Evolutionary conservation across 1,140 invertebrate species (phyloP).

Genomic region (Oedothorax gibbosus): DNA sequence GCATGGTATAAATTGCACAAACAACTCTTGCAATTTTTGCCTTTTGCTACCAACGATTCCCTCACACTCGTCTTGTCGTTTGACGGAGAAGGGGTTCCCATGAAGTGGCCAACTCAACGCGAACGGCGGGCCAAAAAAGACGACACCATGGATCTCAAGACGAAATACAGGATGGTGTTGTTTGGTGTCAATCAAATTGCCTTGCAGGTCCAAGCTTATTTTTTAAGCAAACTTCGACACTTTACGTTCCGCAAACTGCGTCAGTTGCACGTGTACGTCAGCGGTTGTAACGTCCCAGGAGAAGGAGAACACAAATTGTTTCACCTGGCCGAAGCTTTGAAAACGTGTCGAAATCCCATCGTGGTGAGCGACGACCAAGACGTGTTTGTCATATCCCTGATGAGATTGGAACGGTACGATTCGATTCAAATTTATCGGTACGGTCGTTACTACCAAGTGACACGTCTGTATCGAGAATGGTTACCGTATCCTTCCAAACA

Average conservation of each 20-base stretch:
- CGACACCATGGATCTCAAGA: background rate
- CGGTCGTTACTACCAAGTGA: background rate
- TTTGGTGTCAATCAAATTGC: slow-evolving; percentile 21
- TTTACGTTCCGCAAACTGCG: background rate
- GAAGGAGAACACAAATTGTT: slow-evolving; percentile 34
- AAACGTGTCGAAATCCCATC: background rate
- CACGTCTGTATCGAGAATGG: background rate
- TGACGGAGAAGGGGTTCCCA: background rate
- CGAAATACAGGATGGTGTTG: background rate
- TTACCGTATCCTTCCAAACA: background rate
- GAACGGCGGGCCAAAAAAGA: slow-evolving; percentile 1
- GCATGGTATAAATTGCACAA: background rate
- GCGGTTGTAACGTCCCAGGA: slow-evolving; percentile 8
- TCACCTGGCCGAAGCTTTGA: background rate
- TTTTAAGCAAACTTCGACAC: background rate
- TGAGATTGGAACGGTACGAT: background rate
- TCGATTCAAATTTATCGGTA: slow-evolving; percentile 20
- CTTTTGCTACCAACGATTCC: background rate
- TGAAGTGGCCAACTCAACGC: slow-evolving; percentile 38
- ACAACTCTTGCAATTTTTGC: background rate
- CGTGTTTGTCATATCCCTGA: slow-evolving; percentile 7
- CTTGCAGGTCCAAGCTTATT: background rate
- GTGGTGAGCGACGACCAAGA: slow-evolving; percentile 14
- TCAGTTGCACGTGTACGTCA: background rate
- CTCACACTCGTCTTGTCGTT: slow-evolving; percentile 9